Evolutionary conservation across 2,797 vertebrate species (phyloP).

Genomic region (Leuciscus waleckii): DNA sequence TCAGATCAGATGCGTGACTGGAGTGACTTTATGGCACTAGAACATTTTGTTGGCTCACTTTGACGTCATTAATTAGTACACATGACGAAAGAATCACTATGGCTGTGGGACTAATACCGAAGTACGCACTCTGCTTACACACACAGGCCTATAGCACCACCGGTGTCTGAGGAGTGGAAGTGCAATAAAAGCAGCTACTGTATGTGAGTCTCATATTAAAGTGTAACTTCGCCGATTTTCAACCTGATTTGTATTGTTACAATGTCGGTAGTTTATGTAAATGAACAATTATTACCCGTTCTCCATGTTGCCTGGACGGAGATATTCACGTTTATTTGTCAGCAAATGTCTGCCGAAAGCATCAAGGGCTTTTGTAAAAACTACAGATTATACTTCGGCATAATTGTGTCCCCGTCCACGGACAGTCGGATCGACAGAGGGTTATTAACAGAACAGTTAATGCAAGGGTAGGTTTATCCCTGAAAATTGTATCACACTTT

Average conservation of each 20-base stretch:
- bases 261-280: neutral
- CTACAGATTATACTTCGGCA: neutral
- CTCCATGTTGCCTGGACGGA: neutral
- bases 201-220: constrained; percentile 9
- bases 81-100: constrained; percentile 17
- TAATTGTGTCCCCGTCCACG: neutral
- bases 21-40: neutral
- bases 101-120: neutral
- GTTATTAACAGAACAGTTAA: neutral
- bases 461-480: neutral
- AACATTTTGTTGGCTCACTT: constrained; percentile 43
- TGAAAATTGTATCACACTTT: neutral
- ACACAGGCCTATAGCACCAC: constrained; percentile 26
- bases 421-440: neutral
- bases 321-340: neutral
- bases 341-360: neutral
- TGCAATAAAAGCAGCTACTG: constrained; percentile 23
- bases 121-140: neutral
- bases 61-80: constrained; percentile 41
- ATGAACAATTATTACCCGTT: neutral
- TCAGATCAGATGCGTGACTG: constrained; percentile 1
- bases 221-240: neutral
- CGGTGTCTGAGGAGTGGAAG: constrained; percentile 34
- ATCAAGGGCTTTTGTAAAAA: neutral
- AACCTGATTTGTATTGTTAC: neutral